Base-by-base conservation (phyloP, 1,140 invertebrate species). In the Cyclargus thomasi region DNA sequence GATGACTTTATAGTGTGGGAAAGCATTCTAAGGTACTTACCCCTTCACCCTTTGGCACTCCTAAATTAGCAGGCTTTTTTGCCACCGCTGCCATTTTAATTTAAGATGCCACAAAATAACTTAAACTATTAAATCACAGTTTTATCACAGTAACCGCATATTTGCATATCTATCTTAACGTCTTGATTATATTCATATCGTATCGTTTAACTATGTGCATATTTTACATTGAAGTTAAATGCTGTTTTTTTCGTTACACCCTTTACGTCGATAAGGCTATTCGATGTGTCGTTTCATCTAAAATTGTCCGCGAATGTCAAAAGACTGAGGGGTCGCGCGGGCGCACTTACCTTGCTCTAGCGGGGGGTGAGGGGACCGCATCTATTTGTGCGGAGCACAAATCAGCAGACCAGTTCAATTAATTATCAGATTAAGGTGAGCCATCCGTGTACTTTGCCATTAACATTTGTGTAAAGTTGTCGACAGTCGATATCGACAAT, bases 351-450 rank as follows among this genome's bases (percentile, higher is more conserved):
- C 75, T 78, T 68, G 74, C 73, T 70, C 70, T 72, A 74, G 69
- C 64, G 71, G 69, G 77, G 77, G 77, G 76, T 65, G 72, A 65
- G 79, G 79, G 82, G 75, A 57, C 80, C 71, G 72, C 74, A 72
- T 86, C 86, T 91, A 90, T 90, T 90, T 89, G 79, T 82, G 88
- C 81, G 78, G 81, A 85, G 78, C 83, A 90, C 90, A 89, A 90
- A 91, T 91, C 88, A 90, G 76, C 80, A 81, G 82, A 85, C 82
- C 81, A 83, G 82, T 88, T 89, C 86, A 88, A 91, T 91, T 90
- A 90, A 91, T 91, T 89, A 91, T 88, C 81, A 88, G 84, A 90
- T 91, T 90, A 90, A 91, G 86, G 88, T 89, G 88, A 88, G 83
- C 82, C 74, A 85, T 82, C 79, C 76, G 76, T 80, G 79, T 81